Base-by-base conservation (phyloP, 1,140 invertebrate genomes). In the Diachasma alloeum region DNA sequence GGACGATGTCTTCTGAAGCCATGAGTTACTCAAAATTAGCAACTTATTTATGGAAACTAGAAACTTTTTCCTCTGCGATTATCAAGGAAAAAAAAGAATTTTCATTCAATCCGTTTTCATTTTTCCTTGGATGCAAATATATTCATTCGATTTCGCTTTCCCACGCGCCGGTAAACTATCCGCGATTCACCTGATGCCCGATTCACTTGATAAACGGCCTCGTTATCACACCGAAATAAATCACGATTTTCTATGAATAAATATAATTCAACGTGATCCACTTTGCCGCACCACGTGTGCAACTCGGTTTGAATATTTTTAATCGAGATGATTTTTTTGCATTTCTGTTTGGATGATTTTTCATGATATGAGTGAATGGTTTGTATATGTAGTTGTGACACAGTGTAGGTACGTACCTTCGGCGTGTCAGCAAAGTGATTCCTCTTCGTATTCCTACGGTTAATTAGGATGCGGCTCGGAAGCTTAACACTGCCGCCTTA, bases 391-490 rank as follows among this genome's bases (percentile, higher is more conserved):
- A 66, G 37, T 71, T 26, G 19, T 24, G 39, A 69, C 36, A 63
- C 36, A 36, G 44, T 66, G 56, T 48, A 63, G 26, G 56, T 67
- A 75, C 17, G 24, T 36, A 72, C 37, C 37, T 76, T 72, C 69
- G 69, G 75, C 53, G 36, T 59, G 69, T 39, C 53, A n/a, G 48
- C 69, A 76, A 76, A 76, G 75, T 76, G 75, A 76, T 76, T 76
- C 69, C 56, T 76, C 75, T 76, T 76, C 69, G 75, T 75, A 68
- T 39, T 59, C 42, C 31, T 76, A 37, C 69, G 68, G 75, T 76
- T 76, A 76, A 76, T 76, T 76, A 76, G 75, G 75, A 76, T 76
- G 75, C 75, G 75, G 75, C 53, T 72, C 31, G 56, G 56, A 53
- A 72, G 68, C 68, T 75, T 70, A 75, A 75, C 48, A 76, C 75